Percentiles rank a stretch among this genome's conserved stretches.
Evolutionary conservation across 1,140 invertebrate species (phyloP).

Genomic region (Drosophila trapezifrons): DNA sequence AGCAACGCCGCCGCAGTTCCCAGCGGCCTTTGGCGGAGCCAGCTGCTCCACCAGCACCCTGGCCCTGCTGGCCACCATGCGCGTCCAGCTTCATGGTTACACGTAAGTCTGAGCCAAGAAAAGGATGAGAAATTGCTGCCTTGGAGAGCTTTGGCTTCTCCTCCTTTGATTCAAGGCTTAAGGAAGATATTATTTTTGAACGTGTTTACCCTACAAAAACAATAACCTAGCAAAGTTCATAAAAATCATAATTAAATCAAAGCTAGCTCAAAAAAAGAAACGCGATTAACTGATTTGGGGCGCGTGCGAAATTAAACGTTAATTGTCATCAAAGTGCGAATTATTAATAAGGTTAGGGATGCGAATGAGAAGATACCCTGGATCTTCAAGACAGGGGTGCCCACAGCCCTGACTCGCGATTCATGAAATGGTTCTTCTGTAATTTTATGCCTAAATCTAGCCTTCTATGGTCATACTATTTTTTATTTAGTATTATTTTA

Average conservation of each 20-base stretch:
- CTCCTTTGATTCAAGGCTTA: too few species aligned
- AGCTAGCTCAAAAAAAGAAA: neutral
- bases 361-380: neutral
- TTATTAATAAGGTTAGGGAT: neutral
- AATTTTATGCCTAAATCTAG: too few species aligned
- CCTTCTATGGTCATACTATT: too few species aligned
- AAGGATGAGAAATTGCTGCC: too few species aligned
- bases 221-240: neutral
- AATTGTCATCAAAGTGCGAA: constrained; percentile 36
- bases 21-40: constrained; percentile 26
- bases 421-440: too few species aligned
- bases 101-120: constrained; percentile 57
- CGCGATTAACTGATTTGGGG: constrained; percentile 22
- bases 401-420: too few species aligned
- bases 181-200: neutral
- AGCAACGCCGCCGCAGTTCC: constrained; percentile 60
- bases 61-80: constrained; percentile 52
- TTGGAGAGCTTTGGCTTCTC: too few species aligned
- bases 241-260: neutral
- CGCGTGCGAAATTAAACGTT: constrained; percentile 60
- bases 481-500: too few species aligned
- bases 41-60: constrained; percentile 52
- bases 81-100: constrained; percentile 56
- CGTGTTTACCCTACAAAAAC: neutral
- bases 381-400: neutral